phyloP scores from a whole-genome alignment of 2,113 vertebrate species.

The Thomomys bottae region DNA sequence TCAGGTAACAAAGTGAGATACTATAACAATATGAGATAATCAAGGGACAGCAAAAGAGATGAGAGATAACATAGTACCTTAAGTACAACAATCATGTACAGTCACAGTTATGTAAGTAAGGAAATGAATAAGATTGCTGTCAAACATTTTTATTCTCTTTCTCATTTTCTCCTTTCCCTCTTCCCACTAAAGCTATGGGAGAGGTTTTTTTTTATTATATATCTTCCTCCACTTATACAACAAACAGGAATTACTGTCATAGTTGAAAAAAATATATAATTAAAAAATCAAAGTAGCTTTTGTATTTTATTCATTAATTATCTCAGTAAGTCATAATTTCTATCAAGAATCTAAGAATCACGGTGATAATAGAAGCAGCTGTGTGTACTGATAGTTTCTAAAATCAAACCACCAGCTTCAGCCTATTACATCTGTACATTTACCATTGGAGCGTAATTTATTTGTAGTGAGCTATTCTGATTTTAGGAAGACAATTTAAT shows the following conservation, averaged over 20 bases:
- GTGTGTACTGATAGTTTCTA: neutral
- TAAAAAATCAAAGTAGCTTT: neutral
- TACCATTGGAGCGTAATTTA: slow-evolving; percentile 32
- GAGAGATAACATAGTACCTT: no score
- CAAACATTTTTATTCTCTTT: no score
- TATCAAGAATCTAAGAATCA: neutral
- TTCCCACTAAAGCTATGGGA: neutral
- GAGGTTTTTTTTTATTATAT: neutral
- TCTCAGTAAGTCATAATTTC: neutral
- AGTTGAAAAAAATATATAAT: neutral
- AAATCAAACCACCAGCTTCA: neutral
- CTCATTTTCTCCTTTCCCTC: no score
- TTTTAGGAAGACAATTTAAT: neutral
- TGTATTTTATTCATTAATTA: neutral
- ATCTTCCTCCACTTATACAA: slow-evolving; percentile 1
- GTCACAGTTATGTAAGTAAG: no score
- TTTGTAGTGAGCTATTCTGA: neutral
- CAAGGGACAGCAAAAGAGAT: no score
- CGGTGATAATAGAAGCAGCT: neutral
- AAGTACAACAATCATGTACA: no score
- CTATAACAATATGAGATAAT: no score
- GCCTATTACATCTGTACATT: neutral
- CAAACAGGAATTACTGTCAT: neutral
- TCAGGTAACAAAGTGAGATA: no score
- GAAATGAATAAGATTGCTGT: no score